Conservation (phyloP, 2,113 vertebrate species). For the Nematolebias whitei region DNA sequence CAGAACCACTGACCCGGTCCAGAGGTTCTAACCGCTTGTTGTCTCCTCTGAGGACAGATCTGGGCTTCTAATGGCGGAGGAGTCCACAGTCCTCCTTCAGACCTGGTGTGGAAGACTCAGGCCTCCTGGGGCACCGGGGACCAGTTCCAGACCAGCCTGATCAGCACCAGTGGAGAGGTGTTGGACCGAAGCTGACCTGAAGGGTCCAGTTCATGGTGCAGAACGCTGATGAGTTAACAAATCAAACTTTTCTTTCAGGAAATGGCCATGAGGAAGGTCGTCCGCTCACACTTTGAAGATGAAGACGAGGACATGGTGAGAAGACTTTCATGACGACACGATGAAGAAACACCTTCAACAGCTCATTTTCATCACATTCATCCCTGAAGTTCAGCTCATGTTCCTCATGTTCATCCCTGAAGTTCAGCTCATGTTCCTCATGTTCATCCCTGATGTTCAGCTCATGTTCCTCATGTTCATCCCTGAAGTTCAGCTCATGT, state of each 20-base stretch:
- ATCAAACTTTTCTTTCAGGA: conserved; percentile 84
- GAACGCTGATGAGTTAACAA: no score
- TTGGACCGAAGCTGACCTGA: neutral
- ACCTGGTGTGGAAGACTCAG: conserved; percentile 93
- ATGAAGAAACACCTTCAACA: no score
- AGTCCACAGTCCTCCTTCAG: conserved; percentile 88
- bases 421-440: no score
- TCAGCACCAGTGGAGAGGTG: conserved; percentile 90
- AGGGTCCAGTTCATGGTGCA: no score
- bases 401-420: no score
- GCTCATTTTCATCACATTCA: no score
- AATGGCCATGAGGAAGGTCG: conserved; percentile 95
- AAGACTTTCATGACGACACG: no score
- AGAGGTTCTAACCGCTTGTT: neutral
- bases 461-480: no score
- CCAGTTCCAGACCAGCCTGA: conserved; percentile 88
- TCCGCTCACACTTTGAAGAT: conserved; percentile 86
- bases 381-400: no score
- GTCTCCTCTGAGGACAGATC: conserved; percentile 76
- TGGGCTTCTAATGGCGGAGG: conserved; percentile 89
- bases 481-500: no score
- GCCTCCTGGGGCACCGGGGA: conserved; percentile 91
- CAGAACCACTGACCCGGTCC: neutral
- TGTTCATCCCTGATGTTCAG: no score
- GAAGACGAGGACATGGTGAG: conserved; percentile 85